Conservation (phyloP, 2,113 vertebrate genomes). For the Periophthalmus modestus region DNA sequence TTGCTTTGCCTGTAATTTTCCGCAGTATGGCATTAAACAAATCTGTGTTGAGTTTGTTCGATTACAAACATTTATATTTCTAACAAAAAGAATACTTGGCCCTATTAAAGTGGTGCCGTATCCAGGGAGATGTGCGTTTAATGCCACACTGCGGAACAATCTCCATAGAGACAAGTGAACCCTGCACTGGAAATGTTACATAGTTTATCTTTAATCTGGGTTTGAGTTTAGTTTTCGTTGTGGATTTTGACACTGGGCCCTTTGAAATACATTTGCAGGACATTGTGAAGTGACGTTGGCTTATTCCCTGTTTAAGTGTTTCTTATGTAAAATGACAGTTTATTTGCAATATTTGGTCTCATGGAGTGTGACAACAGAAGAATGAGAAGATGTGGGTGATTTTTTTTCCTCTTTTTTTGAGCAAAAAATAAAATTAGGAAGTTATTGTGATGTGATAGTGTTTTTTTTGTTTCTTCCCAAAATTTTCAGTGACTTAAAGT, state of each 20-base stretch:
- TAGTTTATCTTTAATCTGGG: neutral
- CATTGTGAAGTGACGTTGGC: conserved; percentile 4
- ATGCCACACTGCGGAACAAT: too few species aligned
- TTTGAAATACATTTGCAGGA: conserved; percentile 14
- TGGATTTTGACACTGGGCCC: conserved; percentile 25
- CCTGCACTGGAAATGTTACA: neutral
- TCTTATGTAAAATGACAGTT: conserved; percentile 50
- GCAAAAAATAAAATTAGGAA: conserved; percentile 72
- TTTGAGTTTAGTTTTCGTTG: neutral
- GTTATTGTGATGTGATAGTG: conserved; percentile 42
- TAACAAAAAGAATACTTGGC: too few species aligned
- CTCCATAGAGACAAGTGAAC: neutral
- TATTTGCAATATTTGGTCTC: conserved; percentile 47
- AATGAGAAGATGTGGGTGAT: conserved; percentile 61
- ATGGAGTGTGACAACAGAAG: conserved; percentile 55
- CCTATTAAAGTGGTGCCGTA: too few species aligned
- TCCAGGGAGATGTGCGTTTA: too few species aligned
- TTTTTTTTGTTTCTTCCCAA: conserved; percentile 1
- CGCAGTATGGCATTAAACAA: too few species aligned
- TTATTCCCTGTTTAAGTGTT: conserved; percentile 35
- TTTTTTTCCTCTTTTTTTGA: conserved; percentile 55
- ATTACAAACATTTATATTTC: too few species aligned
- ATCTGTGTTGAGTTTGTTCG: too few species aligned
- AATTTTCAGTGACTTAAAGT: neutral
- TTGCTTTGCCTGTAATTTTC: too few species aligned